These are phyloP conservation scores for Monarcha castaneiventris DNA, from an alignment of 2,113 vertebrate genomes.

Conservation along the genomic window DNA sequence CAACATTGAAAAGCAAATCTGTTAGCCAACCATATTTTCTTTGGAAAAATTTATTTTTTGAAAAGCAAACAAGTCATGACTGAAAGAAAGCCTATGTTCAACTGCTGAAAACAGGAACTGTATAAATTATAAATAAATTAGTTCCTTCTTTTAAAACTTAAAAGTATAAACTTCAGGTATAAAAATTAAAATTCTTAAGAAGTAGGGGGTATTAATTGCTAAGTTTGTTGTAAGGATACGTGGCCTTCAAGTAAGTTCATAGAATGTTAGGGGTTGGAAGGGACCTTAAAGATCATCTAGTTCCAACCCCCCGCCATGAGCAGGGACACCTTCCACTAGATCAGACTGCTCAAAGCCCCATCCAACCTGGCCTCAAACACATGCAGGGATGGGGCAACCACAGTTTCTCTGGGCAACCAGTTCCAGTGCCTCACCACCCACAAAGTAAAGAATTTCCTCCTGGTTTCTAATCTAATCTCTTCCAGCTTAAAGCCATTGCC, in stretches of 20 bases:
- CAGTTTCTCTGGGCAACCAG: neutral
- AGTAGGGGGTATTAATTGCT: neutral
- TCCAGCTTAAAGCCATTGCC: neutral
- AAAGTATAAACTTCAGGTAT: neutral
- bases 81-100: neutral
- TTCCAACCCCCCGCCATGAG: neutral
- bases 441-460: neutral
- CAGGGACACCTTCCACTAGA: neutral
- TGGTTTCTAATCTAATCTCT: neutral
- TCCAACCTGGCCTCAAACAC: neutral
- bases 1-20: neutral
- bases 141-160: neutral
- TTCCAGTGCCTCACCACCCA: neutral
- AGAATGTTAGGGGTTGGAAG: neutral
- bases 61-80: neutral
- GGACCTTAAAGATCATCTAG: neutral
- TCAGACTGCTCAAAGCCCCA: neutral
- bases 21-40: neutral
- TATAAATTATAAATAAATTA: neutral
- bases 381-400: neutral
- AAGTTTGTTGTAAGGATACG: neutral
- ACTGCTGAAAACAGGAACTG: neutral
- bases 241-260: neutral
- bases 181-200: neutral
- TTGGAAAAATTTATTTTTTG: fast-evolving